Conservation (phyloP, 2,888 invertebrate species). For the Nymphalis urticae region DNA sequence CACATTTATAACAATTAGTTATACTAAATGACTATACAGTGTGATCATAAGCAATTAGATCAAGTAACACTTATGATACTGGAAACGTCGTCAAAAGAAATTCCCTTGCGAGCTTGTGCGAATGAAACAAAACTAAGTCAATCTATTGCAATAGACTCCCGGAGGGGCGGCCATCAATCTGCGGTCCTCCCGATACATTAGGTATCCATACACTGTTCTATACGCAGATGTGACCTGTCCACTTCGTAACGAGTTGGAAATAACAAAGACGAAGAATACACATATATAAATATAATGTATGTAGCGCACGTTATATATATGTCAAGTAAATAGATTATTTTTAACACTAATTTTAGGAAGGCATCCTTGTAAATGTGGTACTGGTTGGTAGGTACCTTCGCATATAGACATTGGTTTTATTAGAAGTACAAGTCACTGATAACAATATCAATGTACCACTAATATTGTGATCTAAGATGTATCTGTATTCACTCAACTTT, state of each 20-base stretch:
- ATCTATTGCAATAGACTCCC: constrained; percentile 55
- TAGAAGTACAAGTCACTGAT: too few species aligned
- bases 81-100: constrained; percentile 26
- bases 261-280: constrained; percentile 11
- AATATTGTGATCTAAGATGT: too few species aligned
- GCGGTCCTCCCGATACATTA: constrained; percentile 67
- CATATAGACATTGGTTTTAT: too few species aligned
- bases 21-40: neutral
- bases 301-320: too few species aligned
- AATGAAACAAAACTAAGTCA: constrained; percentile 51
- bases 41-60: constrained; percentile 15
- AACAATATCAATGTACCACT: too few species aligned
- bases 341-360: too few species aligned
- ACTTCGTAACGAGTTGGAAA: constrained; percentile 26
- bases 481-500: too few species aligned
- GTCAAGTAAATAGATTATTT: too few species aligned
- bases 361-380: too few species aligned
- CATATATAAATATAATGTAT: too few species aligned
- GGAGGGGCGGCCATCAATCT: constrained; percentile 68
- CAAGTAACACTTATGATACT: constrained; percentile 12
- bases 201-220: constrained; percentile 64
- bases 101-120: constrained; percentile 27
- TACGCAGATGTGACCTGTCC: constrained; percentile 67
- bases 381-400: too few species aligned
- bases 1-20: neutral